Evolutionary conservation across 2,888 invertebrate genomes (phyloP).

Genomic region (Dasysyrphus tricinctus): DNA sequence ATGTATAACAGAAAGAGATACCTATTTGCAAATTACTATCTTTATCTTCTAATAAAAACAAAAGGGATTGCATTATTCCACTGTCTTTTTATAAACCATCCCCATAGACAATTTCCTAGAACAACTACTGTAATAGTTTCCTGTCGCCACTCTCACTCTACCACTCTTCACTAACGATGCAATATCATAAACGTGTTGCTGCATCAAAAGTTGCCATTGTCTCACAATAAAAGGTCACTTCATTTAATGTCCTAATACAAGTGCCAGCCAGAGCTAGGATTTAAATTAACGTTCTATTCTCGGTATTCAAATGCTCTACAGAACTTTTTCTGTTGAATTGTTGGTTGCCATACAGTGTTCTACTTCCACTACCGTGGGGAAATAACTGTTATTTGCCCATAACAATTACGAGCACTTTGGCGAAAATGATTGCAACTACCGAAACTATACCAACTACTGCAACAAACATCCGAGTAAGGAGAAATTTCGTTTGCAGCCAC

Average conservation of each 20-base stretch:
- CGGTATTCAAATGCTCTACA: slow-evolving; percentile 41
- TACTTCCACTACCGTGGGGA: slow-evolving; percentile 15
- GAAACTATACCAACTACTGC: slow-evolving; percentile 35
- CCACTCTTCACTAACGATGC: slow-evolving; percentile 44
- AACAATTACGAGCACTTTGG: slow-evolving; percentile 69
- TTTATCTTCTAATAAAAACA: neutral
- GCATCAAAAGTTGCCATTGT: slow-evolving; percentile 11
- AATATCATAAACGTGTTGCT: slow-evolving; percentile 44
- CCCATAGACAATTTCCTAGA: neutral
- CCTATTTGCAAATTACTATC: neutral
- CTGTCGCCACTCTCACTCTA: slow-evolving; percentile 62
- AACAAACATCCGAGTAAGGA: slow-evolving; percentile 15
- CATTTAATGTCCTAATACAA: slow-evolving; percentile 36
- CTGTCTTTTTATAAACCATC: neutral
- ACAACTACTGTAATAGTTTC: slow-evolving; percentile 48
- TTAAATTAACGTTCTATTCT: slow-evolving; percentile 54
- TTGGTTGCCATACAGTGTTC: slow-evolving; percentile 36
- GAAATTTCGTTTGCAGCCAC: neutral
- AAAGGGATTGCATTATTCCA: neutral
- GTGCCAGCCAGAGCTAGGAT: slow-evolving; percentile 37
- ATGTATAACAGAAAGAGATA: neutral
- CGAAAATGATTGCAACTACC: slow-evolving; percentile 66
- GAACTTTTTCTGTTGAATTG: slow-evolving; percentile 42
- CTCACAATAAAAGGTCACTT: slow-evolving; percentile 24
- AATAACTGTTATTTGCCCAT: slow-evolving; percentile 62